Evolutionary conservation across 1,140 invertebrate genomes (phyloP), one percentile per base, ranked within the genome.

Genomic region (Magallana gigas): DNA sequence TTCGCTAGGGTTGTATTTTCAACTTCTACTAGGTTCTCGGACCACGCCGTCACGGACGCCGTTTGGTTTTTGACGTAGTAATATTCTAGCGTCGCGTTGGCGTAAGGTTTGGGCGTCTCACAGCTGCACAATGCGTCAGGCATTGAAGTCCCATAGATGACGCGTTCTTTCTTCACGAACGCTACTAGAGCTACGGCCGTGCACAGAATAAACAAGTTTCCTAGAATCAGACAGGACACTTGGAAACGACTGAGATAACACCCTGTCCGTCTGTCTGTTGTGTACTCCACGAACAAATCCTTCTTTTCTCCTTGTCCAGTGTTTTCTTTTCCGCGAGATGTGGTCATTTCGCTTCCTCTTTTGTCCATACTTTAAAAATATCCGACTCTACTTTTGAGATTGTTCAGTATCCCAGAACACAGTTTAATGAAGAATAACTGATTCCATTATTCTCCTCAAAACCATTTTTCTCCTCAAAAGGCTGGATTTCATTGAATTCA

Each of bases 201-300:
- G 36, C 56, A 57, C 57, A 83, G 18, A 23, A 58, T 83, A 8
- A 83, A 57, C 12, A 83, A 16, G 18, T 57, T 57, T n/a, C 56
- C 81, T n/a, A 83, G 57, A 83, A 83, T 58, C 1, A 58, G 16
- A 83, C 81, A 83, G 1, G 57, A 57, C n/a, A 56, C 81, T n/a
- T 83, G 81, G 57, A 83, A 83, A 1, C 81, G 48, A 8, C 56
- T 83, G 9, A 83, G 57, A 16, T 83, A 83, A 23, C 81, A 83
- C 81, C 81, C 81, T 23, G 68, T 76, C 23, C 68, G 23, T 76
- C 68, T 76, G 6, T 76, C 68, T 76, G 68, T 76, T 5, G 8
- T 76, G 29, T 76, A 76, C 36, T 76, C 68, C 68, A 76, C 68
- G 36, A 76, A 76, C 8, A 76, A 76, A 76, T 76, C 68, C 8